Evolutionary conservation across 2,113 vertebrate genomes (phyloP), one percentile per base, ranked within the genome.

Genomic region (Hippocampus mohnikei): DNA sequence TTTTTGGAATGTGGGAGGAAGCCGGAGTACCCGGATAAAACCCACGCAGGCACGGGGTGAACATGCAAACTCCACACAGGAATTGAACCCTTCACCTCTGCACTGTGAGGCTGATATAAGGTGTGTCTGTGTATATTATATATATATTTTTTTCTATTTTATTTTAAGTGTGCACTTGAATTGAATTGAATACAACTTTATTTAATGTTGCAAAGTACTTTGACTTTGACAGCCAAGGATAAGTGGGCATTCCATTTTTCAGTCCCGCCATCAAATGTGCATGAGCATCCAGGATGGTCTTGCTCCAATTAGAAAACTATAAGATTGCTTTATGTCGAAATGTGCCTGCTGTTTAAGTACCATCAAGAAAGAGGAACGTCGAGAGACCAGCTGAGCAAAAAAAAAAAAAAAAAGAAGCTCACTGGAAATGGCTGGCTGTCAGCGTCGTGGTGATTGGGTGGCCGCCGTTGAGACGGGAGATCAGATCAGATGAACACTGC

Each of bases 221-320:
- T 81, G 73, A 66, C 70, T 88, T 74, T 79, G 82, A 90, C 81
- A 85, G 82, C 84, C 66, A 33, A 66, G 77, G 81, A 88, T 90
- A 90, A 91, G 87, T 88, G 85, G 73, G 81, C 85, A 84, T 91
- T 91, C 88, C 91, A 92, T 84, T 84, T 80, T 82, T 89, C 88
- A 84, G 91, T 88, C 89, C 87, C 87, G 81, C 72, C 84, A 81
- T 88, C 82, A 84, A 67, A 72, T 80, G 78, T 80, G 81, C 84
- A 86, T 89, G 89, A 72, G 48, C 18, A 71, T 71, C 55, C n/a
- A 64, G 13, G 23, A 41, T 65, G 53, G 66, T 63, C 37, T 61
- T 33, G 9, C 21, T 41, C 67, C 73, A 68, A 69, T 84, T 71
- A 74, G 74, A 76, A 80, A 60, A 52, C 5, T 0, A 33, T 72